Conservation (phyloP, 2,888 invertebrate genomes). For the Plutella xylostella region DNA sequence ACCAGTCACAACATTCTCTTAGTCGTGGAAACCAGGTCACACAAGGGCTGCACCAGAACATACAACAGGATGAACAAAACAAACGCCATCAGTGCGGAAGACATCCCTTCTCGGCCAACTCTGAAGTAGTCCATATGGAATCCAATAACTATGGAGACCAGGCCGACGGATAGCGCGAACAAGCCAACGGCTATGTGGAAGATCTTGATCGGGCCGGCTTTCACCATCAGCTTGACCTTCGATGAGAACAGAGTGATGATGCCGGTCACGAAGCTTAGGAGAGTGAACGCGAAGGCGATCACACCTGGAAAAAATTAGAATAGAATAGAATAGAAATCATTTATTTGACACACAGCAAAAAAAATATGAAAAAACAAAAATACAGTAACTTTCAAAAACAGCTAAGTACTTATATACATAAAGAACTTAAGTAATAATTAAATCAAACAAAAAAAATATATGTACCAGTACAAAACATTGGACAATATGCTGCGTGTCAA, state of each 20-base stretch:
- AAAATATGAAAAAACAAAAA: no score
- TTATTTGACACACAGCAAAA: no score
- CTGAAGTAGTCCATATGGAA: conserved; percentile 50
- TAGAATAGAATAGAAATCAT: no score
- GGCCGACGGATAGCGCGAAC: conserved; percentile 60
- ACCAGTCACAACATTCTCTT: conserved; percentile 45
- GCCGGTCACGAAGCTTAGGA: conserved; percentile 56
- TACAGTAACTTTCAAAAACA: no score
- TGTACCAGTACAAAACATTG: no score
- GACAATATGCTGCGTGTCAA: no score
- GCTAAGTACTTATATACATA: no score
- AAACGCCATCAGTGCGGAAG: conserved; percentile 46
- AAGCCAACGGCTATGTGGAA: conserved; percentile 65
- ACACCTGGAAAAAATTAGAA: conserved; percentile 54
- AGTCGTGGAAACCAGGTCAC: conserved; percentile 41
- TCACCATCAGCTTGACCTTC: conserved; percentile 54
- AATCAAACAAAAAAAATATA: no score
- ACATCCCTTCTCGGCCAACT: conserved; percentile 31
- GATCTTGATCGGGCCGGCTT: conserved; percentile 59
- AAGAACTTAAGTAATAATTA: no score
- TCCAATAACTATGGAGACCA: conserved; percentile 51
- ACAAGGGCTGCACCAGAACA: conserved; percentile 44
- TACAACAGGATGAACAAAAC: conserved; percentile 40
- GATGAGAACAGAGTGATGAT: conserved; percentile 61
- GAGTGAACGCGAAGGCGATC: conserved; percentile 54